phyloP scores from a whole-genome alignment of 2,113 vertebrate species.

The Tonatia bakeri region DNA sequence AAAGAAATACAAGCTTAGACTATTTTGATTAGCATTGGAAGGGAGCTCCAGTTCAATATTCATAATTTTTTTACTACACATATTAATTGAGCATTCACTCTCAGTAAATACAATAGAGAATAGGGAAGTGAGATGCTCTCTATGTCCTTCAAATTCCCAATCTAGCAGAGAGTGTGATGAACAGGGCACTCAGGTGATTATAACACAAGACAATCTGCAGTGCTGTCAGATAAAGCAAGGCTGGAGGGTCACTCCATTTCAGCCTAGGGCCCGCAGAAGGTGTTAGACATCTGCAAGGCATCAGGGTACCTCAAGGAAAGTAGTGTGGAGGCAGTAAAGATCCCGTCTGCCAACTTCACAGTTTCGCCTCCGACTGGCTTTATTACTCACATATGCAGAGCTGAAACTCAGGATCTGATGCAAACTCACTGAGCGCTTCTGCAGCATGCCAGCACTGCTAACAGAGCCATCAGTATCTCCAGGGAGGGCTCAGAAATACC shows the following conservation, averaged over 20 bases:
- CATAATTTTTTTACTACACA: neutral
- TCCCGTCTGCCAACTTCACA: neutral
- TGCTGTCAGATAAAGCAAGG: neutral
- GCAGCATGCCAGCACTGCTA: neutral
- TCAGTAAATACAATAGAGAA: neutral
- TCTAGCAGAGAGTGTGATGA: neutral
- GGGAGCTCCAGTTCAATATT: neutral
- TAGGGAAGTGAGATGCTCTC: neutral
- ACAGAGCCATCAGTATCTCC: neutral
- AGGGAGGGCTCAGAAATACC: neutral
- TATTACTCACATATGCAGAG: conserved; percentile 39
- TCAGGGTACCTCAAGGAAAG: neutral
- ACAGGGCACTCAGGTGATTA: neutral
- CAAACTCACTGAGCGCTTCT: neutral
- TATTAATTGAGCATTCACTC: neutral
- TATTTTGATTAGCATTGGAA: neutral
- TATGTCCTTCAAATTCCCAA: neutral
- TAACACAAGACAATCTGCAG: neutral
- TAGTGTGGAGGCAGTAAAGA: neutral
- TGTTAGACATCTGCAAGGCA: conserved; percentile 9
- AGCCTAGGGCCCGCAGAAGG: neutral
- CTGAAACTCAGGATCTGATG: neutral
- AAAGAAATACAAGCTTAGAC: neutral
- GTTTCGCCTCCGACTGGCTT: conserved; percentile 1
- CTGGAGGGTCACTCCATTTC: neutral